Evolutionary conservation across 2,797 vertebrate species (phyloP).

Genomic region (Falco peregrinus): DNA sequence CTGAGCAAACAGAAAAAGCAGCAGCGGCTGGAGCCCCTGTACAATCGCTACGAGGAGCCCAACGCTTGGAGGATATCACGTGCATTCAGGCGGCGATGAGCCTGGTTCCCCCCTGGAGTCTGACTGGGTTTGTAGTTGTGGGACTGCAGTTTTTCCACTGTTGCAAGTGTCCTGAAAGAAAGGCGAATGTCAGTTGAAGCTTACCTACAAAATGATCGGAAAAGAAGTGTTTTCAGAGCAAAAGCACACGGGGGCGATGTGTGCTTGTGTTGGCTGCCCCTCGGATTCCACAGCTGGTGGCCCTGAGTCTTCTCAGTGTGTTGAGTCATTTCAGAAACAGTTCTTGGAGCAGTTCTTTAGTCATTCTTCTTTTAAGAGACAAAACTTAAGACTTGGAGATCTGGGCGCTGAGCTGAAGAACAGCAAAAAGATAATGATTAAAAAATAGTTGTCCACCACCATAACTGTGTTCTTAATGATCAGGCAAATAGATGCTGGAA

Average conservation of each 20-base stretch:
- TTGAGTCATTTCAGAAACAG: not conserved
- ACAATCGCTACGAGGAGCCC: constrained; percentile 98
- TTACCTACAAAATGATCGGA: not conserved
- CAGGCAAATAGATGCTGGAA: not conserved
- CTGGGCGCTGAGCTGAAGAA: not conserved
- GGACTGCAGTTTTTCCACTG: not conserved
- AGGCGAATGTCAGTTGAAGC: too few species aligned
- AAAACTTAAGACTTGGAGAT: not conserved
- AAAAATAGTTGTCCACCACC: not conserved
- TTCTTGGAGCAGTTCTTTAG: not conserved
- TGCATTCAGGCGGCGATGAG: constrained; percentile 91
- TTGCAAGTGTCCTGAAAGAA: not conserved
- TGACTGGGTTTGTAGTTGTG: accelerated
- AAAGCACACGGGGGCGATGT: not conserved
- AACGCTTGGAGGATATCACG: constrained; percentile 98
- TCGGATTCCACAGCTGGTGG: not conserved
- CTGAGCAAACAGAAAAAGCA: constrained; percentile 99
- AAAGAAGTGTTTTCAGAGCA: not conserved
- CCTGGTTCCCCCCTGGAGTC: accelerated
- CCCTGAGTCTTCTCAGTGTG: not conserved
- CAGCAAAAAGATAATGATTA: not conserved
- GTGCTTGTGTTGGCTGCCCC: not conserved
- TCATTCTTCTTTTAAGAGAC: not conserved
- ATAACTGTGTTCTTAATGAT: not conserved
- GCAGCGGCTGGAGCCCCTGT: constrained; percentile 93